Conservation (phyloP, 2,113 vertebrate species). For the Heterotis niloticus region DNA sequence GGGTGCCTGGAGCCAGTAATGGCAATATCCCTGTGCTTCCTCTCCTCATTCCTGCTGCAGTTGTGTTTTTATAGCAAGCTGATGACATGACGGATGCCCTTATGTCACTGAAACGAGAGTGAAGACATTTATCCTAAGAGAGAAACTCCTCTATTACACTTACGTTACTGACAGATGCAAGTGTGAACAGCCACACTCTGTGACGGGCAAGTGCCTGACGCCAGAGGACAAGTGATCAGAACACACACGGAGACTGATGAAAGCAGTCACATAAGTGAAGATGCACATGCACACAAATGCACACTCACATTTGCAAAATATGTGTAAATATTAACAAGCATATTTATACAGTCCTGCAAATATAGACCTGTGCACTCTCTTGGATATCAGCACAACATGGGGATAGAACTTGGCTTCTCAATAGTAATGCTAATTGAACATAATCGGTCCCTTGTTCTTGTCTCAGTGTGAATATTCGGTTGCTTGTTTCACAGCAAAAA, state of each 20-base stretch:
- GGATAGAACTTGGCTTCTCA: slow-evolving; percentile 59
- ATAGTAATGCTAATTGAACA: slow-evolving; percentile 65
- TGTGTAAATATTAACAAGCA: slow-evolving; percentile 13
- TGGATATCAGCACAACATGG: slow-evolving; percentile 31
- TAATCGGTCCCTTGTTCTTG: slow-evolving; percentile 72
- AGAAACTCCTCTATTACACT: slow-evolving; percentile 17
- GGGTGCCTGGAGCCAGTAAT: slow-evolving; percentile 36
- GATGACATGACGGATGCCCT: slow-evolving; percentile 60
- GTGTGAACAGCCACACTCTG: neutral
- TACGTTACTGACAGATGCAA: slow-evolving; percentile 4
- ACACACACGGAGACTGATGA: neutral
- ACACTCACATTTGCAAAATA: neutral
- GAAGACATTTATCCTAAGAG: slow-evolving; percentile 48
- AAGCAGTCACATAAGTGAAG: neutral
- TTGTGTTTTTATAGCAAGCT: slow-evolving; percentile 46
- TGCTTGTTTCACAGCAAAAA: slow-evolving; percentile 54
- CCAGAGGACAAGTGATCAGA: neutral
- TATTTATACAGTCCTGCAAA: slow-evolving; percentile 27
- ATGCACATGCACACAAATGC: neutral
- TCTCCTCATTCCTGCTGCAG: slow-evolving; percentile 38
- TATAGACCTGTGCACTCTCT: slow-evolving; percentile 32
- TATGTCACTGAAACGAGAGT: slow-evolving; percentile 45
- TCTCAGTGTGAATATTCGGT: slow-evolving; percentile 73
- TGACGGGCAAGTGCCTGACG: neutral
- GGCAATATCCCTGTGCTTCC: slow-evolving; percentile 46